A percentile compares a stretch with the other conserved stretches of the same genome.
Evolutionary conservation across 2,888 invertebrate species (phyloP).

Genomic region (Idaea biselata): DNA sequence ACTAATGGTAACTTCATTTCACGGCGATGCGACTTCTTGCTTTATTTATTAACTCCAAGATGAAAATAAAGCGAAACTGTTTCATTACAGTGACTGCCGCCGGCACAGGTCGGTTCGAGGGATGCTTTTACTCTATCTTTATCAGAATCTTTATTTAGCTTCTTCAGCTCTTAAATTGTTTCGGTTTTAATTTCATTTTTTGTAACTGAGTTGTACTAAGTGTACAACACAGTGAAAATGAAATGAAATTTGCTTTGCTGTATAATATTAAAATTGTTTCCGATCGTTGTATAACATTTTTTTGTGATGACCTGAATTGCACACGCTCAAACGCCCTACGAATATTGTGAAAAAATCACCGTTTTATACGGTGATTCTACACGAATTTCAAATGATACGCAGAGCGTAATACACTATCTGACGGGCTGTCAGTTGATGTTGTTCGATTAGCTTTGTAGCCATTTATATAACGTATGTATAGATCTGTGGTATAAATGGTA

Average conservation of each 20-base stretch:
- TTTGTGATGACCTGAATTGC: too few species aligned
- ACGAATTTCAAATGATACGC: too few species aligned
- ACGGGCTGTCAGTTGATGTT: too few species aligned
- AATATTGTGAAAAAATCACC: too few species aligned
- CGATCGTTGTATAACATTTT: too few species aligned
- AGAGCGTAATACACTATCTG: too few species aligned
- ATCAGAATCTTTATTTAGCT: background rate
- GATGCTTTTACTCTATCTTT: background rate
- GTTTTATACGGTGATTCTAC: too few species aligned
- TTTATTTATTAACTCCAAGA: background rate
- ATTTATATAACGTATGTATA: too few species aligned
- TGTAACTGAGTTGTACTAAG: background rate
- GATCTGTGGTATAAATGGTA: too few species aligned
- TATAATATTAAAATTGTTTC: background rate
- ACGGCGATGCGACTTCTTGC: slow-evolving; percentile 9
- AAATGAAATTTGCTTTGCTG: background rate
- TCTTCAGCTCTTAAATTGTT: background rate
- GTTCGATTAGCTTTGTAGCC: too few species aligned
- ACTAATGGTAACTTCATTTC: slow-evolving; percentile 36
- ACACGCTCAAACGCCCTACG: too few species aligned
- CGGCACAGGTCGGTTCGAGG: background rate
- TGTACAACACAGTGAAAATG: too few species aligned
- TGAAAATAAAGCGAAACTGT: background rate
- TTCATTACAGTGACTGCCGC: background rate
- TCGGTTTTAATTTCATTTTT: background rate